These are phyloP conservation scores for Xylota segnis DNA, from an alignment of 2,888 invertebrate genomes.

Conservation along the genomic window DNA sequence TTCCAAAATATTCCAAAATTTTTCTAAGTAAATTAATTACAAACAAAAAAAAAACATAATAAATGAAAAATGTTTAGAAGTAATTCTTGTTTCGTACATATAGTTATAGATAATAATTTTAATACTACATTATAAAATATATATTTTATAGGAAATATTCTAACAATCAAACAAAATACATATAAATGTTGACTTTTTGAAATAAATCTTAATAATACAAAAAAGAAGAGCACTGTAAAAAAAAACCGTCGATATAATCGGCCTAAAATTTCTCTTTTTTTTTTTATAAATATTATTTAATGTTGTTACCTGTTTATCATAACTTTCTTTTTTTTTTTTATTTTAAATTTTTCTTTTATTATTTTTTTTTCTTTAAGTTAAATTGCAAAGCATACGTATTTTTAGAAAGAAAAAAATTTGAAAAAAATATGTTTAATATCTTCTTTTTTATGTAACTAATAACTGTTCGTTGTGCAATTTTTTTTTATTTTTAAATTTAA, in stretches of 20 bases:
- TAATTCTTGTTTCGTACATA: slow-evolving; percentile 63
- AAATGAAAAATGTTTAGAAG: slow-evolving; percentile 52
- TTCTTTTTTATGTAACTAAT: slow-evolving; percentile 46
- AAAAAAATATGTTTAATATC: slow-evolving; percentile 28
- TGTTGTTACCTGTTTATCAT: slow-evolving; percentile 75
- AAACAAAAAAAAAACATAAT: slow-evolving; percentile 48
- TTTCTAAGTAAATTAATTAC: slow-evolving; percentile 75
- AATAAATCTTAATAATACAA: slow-evolving; percentile 45
- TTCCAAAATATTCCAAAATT: slow-evolving; percentile 77
- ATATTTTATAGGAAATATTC: slow-evolving; percentile 62
- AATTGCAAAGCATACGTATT: slow-evolving; percentile 67
- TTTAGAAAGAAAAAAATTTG: slow-evolving; percentile 36
- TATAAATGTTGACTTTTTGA: slow-evolving; percentile 59
- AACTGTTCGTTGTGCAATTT: slow-evolving; percentile 74
- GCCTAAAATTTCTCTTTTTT: slow-evolving; percentile 56
- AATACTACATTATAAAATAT: slow-evolving; percentile 70
- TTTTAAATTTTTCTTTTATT: slow-evolving; percentile 21
- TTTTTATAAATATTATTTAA: slow-evolving; percentile 70
- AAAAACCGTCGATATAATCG: slow-evolving; percentile 67
- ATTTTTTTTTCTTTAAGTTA: slow-evolving; percentile 37
- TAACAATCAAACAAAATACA: slow-evolving; percentile 42
- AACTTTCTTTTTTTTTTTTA: slow-evolving; percentile 43
- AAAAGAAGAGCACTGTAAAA: slow-evolving; percentile 19
- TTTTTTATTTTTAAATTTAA: slow-evolving; percentile 46
- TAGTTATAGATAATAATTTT: slow-evolving; percentile 72